Percentiles rank a stretch among this genome's conserved stretches.
These are phyloP conservation scores for Plusia festucae DNA, from an alignment of 2,888 invertebrate species.

Conservation along the genomic window DNA sequence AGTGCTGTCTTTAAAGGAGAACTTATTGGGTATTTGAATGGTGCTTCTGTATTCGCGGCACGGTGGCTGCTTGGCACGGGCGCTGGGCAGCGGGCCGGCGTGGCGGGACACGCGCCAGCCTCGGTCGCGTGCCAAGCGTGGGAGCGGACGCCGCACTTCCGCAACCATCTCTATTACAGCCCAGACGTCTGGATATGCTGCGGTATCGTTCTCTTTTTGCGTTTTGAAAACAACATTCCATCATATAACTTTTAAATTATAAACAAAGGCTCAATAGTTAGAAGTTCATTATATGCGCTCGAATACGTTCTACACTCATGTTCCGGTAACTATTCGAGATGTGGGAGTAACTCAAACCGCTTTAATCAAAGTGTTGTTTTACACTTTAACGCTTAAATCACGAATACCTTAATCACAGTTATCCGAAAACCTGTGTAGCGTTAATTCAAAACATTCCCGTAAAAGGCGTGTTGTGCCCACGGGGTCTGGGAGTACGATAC, in stretches of 20 bases:
- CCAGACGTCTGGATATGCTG: constrained; percentile 54
- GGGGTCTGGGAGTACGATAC: constrained; percentile 28
- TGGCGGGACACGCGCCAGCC: constrained; percentile 57
- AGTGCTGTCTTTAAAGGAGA: no score
- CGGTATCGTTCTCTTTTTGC: neutral
- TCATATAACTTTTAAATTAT: no score
- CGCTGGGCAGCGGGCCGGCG: constrained; percentile 44
- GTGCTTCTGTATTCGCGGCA: constrained; percentile 34
- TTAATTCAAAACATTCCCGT: constrained; percentile 30
- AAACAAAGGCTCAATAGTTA: neutral
- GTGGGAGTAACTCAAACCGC: neutral
- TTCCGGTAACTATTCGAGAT: no score
- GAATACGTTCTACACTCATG: neutral
- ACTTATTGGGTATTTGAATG: neutral
- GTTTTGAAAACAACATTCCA: neutral
- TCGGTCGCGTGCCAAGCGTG: constrained; percentile 83
- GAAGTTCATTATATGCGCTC: neutral
- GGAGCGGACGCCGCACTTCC: constrained; percentile 81
- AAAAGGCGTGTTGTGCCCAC: constrained; percentile 34
- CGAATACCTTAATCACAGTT: neutral
- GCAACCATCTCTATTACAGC: constrained; percentile 67
- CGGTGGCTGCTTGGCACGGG: constrained; percentile 38
- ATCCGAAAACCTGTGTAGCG: constrained; percentile 14
- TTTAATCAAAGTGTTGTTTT: no score
- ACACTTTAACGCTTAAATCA: no score